Conservation (phyloP, 1,140 invertebrate species). For the Stegodyphus mimosarum region DNA sequence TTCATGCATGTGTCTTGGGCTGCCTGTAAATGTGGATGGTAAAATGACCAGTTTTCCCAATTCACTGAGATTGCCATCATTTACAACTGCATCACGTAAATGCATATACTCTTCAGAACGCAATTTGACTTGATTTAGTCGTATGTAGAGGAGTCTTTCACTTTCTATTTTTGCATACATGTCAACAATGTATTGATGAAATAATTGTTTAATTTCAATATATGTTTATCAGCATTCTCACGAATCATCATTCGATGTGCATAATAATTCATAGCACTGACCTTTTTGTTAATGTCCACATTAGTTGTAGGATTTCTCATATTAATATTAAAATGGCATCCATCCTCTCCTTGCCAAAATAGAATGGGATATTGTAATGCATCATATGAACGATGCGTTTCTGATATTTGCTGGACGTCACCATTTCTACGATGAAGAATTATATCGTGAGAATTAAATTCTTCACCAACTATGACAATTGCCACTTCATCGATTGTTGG, state of each 20-base stretch:
- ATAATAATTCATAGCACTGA: background rate
- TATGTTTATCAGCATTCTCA: too few species aligned
- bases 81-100: constrained; percentile 61
- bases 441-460: too few species aligned
- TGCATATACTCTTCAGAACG: constrained; percentile 63
- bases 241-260: too few species aligned
- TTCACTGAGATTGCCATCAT: too few species aligned
- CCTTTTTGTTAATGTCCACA: background rate
- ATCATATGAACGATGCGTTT: constrained; percentile 58
- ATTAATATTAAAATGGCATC: constrained; percentile 54
- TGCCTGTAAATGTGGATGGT: too few species aligned
- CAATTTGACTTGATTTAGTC: constrained; percentile 63
- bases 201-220: background rate
- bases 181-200: constrained; percentile 8
- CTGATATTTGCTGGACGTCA: constrained; percentile 7
- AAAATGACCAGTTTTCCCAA: too few species aligned
- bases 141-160: constrained; percentile 64
- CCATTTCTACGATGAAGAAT: too few species aligned
- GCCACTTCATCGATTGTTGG: too few species aligned
- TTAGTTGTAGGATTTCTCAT: constrained; percentile 12
- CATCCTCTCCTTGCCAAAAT: constrained; percentile 61
- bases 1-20: too few species aligned
- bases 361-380: constrained; percentile 62
- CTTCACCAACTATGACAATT: too few species aligned
- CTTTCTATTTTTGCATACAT: constrained; percentile 63